A percentile compares a stretch with the other conserved stretches of the same genome.
Conservation (phyloP, 2,888 invertebrate species). For the Apeira syringaria region DNA sequence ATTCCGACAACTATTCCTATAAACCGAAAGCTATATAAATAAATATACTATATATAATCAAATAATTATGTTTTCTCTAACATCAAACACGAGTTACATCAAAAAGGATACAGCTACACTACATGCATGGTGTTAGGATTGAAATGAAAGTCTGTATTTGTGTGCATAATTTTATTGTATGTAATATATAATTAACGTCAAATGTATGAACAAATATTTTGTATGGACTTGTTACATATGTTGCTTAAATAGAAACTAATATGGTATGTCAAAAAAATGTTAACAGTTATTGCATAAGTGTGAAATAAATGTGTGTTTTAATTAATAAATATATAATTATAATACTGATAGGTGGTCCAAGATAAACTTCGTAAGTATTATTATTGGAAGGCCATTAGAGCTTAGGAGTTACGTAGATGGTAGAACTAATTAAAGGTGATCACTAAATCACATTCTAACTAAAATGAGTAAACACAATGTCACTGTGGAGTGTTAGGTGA, state of each 20-base stretch:
- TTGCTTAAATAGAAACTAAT: not conserved
- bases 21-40: too few species aligned
- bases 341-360: too few species aligned
- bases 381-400: too few species aligned
- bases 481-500: slow-evolving; percentile 1
- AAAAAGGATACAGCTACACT: slow-evolving; percentile 19
- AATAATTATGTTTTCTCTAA: slow-evolving; percentile 8
- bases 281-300: not conserved
- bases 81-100: slow-evolving; percentile 20
- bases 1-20: too few species aligned
- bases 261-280: not conserved
- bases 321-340: too few species aligned
- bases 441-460: slow-evolving; percentile 7
- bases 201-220: not conserved
- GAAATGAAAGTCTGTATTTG: slow-evolving; percentile 35
- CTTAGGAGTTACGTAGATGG: not conserved
- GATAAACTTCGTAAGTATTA: too few species aligned
- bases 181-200: not conserved
- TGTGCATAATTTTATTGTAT: slow-evolving; percentile 27
- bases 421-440: slow-evolving; percentile 4
- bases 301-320: not conserved
- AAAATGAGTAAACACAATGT: slow-evolving; percentile 1
- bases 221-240: not conserved
- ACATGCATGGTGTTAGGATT: slow-evolving; percentile 28
- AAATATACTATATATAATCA: not conserved